Percentiles rank a stretch among this genome's conserved stretches.
phyloP scores from a whole-genome alignment of 2,888 invertebrate species.

The Bombylius major region DNA sequence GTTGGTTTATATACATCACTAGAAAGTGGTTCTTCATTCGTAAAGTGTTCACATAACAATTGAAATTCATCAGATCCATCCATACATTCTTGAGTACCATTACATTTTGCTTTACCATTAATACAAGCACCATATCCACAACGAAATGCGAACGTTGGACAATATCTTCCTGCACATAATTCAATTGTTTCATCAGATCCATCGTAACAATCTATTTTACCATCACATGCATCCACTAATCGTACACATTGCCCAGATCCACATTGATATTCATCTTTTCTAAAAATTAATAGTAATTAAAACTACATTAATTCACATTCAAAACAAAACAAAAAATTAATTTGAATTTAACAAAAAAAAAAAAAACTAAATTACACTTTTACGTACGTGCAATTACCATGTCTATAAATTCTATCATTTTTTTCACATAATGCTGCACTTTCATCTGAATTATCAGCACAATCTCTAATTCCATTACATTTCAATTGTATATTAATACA shows the following conservation, averaged over 20 bases:
- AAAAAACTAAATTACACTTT: too few species aligned
- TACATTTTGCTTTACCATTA: conserved; percentile 15
- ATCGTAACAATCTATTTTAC: conserved; percentile 23
- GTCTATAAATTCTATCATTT: neutral
- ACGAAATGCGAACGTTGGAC: conserved; percentile 21
- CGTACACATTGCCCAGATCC: conserved; percentile 17
- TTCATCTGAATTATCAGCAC: conserved; percentile 15
- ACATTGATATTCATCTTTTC: conserved; percentile 8
- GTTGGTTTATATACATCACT: too few species aligned
- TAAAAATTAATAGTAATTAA: neutral
- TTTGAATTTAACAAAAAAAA: neutral
- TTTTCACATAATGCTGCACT: conserved; percentile 3
- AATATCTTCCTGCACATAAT: conserved; percentile 14
- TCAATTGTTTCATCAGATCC: conserved; percentile 21
- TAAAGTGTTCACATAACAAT: conserved; percentile 13
- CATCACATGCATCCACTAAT: conserved; percentile 28
- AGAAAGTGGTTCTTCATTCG: too few species aligned
- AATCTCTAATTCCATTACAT: conserved; percentile 29
- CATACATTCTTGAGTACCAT: conserved; percentile 18
- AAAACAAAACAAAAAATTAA: neutral
- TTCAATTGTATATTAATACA: conserved; percentile 43
- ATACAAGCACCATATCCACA: conserved; percentile 27
- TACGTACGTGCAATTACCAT: conserved; percentile 15
- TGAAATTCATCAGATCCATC: conserved; percentile 25
- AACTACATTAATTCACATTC: too few species aligned